Percentiles rank a stretch among this genome's conserved stretches.
Conservation (phyloP, 1,140 invertebrate genomes). For the Araneus ventricosus region DNA sequence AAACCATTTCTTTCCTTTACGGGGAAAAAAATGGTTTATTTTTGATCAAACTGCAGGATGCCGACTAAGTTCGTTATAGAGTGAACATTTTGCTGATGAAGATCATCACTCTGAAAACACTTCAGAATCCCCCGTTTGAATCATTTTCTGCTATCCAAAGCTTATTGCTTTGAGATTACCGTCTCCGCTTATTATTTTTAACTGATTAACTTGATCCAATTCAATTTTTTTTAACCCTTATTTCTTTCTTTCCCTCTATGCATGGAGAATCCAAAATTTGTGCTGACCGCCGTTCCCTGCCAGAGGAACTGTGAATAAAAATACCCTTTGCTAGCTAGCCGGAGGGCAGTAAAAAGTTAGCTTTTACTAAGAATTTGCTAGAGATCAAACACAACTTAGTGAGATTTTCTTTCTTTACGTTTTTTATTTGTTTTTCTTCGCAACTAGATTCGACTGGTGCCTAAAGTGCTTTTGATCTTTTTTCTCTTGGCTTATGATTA, state of each 20-base stretch:
- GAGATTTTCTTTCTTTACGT: not conserved
- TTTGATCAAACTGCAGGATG: not conserved
- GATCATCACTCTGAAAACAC: not conserved
- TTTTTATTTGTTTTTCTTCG: constrained; percentile 35
- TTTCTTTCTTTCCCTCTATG: not conserved
- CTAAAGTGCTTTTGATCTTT: constrained; percentile 37
- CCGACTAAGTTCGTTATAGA: not conserved
- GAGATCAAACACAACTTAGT: constrained; percentile 54
- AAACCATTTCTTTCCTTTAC: not conserved
- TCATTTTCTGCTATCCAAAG: constrained; percentile 14
- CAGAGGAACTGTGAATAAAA: constrained; percentile 49
- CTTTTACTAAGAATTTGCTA: constrained; percentile 41
- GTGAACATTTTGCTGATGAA: constrained; percentile 22
- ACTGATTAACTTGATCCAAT: constrained; percentile 28
- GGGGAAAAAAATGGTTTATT: not conserved
- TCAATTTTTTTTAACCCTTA: not conserved
- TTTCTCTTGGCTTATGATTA: constrained; percentile 20
- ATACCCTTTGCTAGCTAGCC: not conserved
- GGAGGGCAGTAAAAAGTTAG: constrained; percentile 1
- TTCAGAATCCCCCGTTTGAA: not conserved
- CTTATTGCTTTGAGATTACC: constrained; percentile 21
- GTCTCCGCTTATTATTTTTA: constrained; percentile 22
- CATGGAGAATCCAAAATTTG: not conserved
- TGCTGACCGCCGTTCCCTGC: not conserved
- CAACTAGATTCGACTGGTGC: constrained; percentile 38